These are phyloP conservation scores for Lycodopsis pacificus DNA, from an alignment of 2,797 vertebrate genomes.

Conservation along the genomic window DNA sequence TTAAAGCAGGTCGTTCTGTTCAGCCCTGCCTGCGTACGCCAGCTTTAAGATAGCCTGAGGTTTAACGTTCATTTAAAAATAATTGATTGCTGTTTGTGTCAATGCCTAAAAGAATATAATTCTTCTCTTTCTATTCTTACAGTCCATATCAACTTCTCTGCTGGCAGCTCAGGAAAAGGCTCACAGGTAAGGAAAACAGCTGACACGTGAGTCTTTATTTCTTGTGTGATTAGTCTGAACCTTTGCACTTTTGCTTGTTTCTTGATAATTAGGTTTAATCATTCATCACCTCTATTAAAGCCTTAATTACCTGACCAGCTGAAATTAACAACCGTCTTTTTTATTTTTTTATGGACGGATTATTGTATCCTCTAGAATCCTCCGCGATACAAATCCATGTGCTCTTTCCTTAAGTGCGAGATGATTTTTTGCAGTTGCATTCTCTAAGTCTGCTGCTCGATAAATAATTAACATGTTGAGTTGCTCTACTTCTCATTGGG, in stretches of 20 bases:
- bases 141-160: conserved; percentile 76
- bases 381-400: conserved; percentile 29
- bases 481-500: conserved; percentile 72
- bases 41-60: not conserved
- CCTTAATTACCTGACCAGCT: conserved; percentile 33
- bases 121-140: conserved; percentile 44
- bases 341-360: conserved; percentile 16
- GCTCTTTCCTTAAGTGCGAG: conserved; percentile 25
- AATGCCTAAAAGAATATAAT: conserved; percentile 26
- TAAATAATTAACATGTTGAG: conserved; percentile 78
- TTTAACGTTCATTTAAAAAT: conserved; percentile 9
- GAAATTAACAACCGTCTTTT: conserved; percentile 13
- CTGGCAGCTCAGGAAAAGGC: conserved; percentile 67
- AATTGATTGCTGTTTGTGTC: conserved; percentile 23
- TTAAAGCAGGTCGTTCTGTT: conserved; percentile 3
- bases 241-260: not conserved
- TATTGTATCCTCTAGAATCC: conserved; percentile 31
- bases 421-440: conserved; percentile 53
- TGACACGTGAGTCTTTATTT: conserved; percentile 9
- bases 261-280: conserved; percentile 36
- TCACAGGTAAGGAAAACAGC: conserved; percentile 76
- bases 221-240: conserved; percentile 14
- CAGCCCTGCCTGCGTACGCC: not conserved
- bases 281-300: conserved; percentile 29
- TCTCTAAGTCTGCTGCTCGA: conserved; percentile 57